Evolutionary conservation across 2,797 vertebrate species (phyloP).

Genomic region (Esox masquinongy): DNA sequence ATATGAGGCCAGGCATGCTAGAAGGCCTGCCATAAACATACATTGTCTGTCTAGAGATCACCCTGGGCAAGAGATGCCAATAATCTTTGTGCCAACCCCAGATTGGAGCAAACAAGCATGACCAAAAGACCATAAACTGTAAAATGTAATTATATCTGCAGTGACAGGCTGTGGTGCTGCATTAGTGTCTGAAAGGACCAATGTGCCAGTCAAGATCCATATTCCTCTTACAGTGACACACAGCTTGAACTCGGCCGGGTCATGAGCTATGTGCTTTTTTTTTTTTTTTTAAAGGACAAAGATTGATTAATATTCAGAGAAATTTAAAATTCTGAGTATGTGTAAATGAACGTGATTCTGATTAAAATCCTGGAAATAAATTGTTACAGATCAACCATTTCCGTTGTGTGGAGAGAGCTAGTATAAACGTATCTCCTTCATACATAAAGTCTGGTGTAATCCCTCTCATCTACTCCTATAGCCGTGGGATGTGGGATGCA

Average conservation of each 20-base stretch:
- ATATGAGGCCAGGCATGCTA: background rate
- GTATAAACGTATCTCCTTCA: conserved; percentile 39
- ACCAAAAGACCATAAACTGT: conserved; percentile 29
- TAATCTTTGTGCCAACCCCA: conserved; percentile 22
- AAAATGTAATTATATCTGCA: conserved; percentile 39
- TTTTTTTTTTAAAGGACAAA: background rate
- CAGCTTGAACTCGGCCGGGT: conserved; percentile 7
- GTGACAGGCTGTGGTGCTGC: conserved; percentile 6
- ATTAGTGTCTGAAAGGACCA: conserved; percentile 31
- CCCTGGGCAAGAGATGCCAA: conserved; percentile 5
- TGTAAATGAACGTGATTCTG: background rate
- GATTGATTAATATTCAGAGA: background rate
- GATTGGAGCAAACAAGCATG: conserved; percentile 35
- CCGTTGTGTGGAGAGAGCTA: conserved; percentile 42
- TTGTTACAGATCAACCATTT: conserved; percentile 25
- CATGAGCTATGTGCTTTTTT: too few species aligned
- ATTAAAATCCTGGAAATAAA: conserved; percentile 38
- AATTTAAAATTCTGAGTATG: background rate
- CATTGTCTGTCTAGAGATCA: background rate
- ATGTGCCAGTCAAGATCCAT: conserved; percentile 28
- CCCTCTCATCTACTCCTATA: conserved; percentile 61
- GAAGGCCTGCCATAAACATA: background rate
- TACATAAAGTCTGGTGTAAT: conserved; percentile 60
- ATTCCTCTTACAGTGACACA: conserved; percentile 37
- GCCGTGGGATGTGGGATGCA: conserved; percentile 58